Evolutionary conservation across 64 coral and sea anemone species (phyloP), one percentile per base, ranked within the genome.

Genomic region (Cladopsammia gracilis): DNA sequence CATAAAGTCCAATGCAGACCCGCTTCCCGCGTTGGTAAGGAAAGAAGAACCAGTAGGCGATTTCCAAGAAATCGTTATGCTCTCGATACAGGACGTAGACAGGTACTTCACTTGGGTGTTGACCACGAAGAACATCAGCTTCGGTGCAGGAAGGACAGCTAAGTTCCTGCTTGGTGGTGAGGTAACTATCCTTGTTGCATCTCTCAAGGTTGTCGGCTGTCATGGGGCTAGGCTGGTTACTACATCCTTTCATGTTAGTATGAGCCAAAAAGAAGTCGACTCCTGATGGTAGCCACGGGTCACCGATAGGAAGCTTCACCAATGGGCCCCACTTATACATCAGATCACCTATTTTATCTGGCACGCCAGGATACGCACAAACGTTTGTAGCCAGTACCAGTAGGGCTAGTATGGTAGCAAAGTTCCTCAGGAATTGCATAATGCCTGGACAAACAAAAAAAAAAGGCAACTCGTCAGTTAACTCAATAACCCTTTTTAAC

Each of bases 1-100:
- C 15, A 62, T 24, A 20, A 15, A 23, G 25, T 10, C 86, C 86
- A 47, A 88, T 10, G 52, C 86, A 88, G 65, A 60, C 86, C 50
- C 48, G 34, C 65, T 88, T 88, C 43, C 86, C 86, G 22, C 67
- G 67, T 22, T 88, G 73, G 86, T 88, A 88, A 16, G 86, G 86
- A 52, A 73, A 88, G 86, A 88, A 88, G n/a, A 88, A 59, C 69
- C 86, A 43, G 86, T 88, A 88, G 13, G 50, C 57, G 86, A 73
- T 34, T 4, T 88, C 46, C 20, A 73, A 48, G 45, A 15, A 24
- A 51, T 73, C 73, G 51, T 64, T 52, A 2, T 75, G 57, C 52
- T 73, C n/a, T 51, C 14, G 50, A 73, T 73, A 71, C 4, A 73
- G 52, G 49, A 52, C 69, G 65, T 88, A 88, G 10, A 60, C 69